These are phyloP conservation scores for Sarcophaga caerulescens DNA, from an alignment of 2,888 invertebrate genomes.

Conservation along the genomic window DNA sequence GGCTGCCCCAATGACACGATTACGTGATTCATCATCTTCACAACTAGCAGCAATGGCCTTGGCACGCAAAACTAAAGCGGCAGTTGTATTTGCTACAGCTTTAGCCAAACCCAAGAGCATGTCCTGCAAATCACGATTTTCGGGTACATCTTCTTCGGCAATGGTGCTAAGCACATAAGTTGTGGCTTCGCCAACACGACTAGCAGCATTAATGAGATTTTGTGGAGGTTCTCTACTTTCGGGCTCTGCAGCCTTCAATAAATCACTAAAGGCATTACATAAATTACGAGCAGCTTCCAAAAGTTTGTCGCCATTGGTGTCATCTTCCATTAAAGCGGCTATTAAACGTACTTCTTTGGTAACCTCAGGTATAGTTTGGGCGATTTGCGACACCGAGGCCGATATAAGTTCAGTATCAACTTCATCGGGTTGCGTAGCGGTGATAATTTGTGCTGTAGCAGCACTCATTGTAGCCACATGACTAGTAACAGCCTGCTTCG, in stretches of 20 bases:
- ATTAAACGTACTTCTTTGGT: conserved; percentile 90
- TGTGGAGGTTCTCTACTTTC: conserved; percentile 96
- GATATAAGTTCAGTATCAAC: conserved; percentile 98
- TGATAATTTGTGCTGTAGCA: conserved; percentile 98
- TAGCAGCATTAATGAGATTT: conserved; percentile 96
- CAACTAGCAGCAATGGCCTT: conserved; percentile 97
- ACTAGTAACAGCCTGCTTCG: conserved; percentile 97
- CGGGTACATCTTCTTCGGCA: conserved; percentile 94
- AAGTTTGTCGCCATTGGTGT: conserved; percentile 90
- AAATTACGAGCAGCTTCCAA: conserved; percentile 95
- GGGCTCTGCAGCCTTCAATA: conserved; percentile 97
- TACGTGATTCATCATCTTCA: conserved; percentile 83
- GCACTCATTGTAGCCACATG: conserved; percentile 99
- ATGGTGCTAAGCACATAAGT: conserved; percentile 96
- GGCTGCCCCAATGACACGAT: conserved; percentile 94
- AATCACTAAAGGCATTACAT: conserved; percentile 96
- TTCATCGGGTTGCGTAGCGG: conserved; percentile 93
- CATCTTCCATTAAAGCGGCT: conserved; percentile 96
- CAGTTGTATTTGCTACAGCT: conserved; percentile 98
- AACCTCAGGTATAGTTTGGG: conserved; percentile 97
- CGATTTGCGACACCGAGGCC: conserved; percentile 98
- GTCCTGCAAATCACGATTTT: conserved; percentile 92
- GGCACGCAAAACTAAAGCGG: conserved; percentile 96
- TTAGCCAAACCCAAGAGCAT: conserved; percentile 96
- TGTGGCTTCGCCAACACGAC: conserved; percentile 97